phyloP scores from a whole-genome alignment of 2,113 vertebrate genomes.

The Anguilla japonica region DNA sequence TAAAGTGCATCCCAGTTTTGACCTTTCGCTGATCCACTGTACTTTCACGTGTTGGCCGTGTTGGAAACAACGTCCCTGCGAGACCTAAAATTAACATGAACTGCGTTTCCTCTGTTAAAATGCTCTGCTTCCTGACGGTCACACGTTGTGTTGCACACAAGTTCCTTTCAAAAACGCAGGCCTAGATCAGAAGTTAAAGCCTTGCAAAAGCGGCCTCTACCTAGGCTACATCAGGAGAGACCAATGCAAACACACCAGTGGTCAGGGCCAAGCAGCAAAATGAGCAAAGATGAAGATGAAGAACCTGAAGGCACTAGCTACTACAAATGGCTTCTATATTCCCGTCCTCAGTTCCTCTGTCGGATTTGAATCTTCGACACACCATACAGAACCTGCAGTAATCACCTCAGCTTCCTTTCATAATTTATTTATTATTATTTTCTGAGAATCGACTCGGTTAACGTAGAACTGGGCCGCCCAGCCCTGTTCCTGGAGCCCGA shows the following conservation, averaged over 20 bases:
- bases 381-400: neutral
- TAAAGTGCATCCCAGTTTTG: neutral
- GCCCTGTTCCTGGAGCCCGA: neutral
- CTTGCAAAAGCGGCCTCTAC: no score
- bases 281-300: no score
- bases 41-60: neutral
- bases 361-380: neutral
- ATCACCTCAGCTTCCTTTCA: neutral
- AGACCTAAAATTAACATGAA: no score
- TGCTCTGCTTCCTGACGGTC: no score
- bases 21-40: neutral
- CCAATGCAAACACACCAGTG: no score
- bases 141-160: no score
- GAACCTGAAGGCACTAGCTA: neutral
- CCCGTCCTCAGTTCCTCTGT: neutral
- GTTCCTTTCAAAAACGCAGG: no score
- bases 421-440: neutral
- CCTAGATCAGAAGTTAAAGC: no score
- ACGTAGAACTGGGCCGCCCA: neutral
- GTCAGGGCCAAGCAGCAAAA: no score
- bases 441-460: neutral
- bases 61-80: no score
- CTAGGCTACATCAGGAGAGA: no score
- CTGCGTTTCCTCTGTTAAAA: no score
- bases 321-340: neutral